These are phyloP conservation scores for Campylorhamphus procurvoides DNA, from an alignment of 2,113 vertebrate genomes.

Conservation along the genomic window DNA sequence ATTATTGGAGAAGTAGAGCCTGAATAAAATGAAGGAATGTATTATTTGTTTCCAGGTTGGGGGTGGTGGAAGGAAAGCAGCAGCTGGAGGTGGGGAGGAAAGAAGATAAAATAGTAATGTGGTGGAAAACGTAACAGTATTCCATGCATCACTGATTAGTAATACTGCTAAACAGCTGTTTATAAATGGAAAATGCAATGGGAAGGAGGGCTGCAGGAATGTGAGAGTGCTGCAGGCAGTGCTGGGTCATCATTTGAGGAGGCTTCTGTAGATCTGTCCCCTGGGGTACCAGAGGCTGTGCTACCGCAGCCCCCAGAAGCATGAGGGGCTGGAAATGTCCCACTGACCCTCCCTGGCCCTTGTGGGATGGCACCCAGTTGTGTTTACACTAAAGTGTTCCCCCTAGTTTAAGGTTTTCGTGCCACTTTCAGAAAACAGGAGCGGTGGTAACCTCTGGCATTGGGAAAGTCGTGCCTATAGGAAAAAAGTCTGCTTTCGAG, in stretches of 20 bases:
- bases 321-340: background rate
- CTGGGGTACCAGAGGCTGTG: background rate
- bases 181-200: background rate
- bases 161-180: slow-evolving; percentile 51
- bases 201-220: background rate
- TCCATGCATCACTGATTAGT: background rate
- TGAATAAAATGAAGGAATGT: slow-evolving; percentile 1
- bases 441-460: background rate
- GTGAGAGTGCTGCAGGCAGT: background rate
- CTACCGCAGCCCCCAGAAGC: background rate
- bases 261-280: background rate
- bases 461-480: background rate
- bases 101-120: slow-evolving; percentile 29
- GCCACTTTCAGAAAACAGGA: background rate
- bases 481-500: background rate
- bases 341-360: background rate
- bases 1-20: background rate
- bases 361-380: background rate
- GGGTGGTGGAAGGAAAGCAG: slow-evolving; percentile 6
- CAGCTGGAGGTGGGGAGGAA: slow-evolving; percentile 24
- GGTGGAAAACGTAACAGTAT: background rate
- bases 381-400: rapidly evolving
- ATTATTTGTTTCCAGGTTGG: background rate
- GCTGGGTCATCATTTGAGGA: background rate
- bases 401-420: background rate